Evolutionary conservation across 2,113 vertebrate genomes (phyloP), one percentile per base, ranked within the genome.

Genomic region (Garra rufa): DNA sequence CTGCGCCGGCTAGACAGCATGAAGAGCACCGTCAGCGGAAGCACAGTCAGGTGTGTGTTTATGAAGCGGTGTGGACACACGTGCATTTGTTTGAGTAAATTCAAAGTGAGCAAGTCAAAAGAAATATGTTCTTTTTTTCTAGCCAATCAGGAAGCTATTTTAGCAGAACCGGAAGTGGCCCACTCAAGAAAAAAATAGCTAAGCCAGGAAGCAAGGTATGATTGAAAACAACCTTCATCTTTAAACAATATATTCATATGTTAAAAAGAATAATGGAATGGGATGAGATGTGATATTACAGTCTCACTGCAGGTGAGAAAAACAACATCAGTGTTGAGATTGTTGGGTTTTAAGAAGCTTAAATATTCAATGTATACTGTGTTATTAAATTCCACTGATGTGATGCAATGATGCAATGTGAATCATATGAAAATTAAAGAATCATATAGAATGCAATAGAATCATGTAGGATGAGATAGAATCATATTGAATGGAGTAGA

Each of bases 101-200:
- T 55, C 34, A 15, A 24, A 76, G 41, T 73, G 21, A 76, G 2
- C 7, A 67, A 67, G 46, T 75, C 34, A 46, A 10, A 84, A 78
- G 4, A 57, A 30, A 59, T 34, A 50, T 55, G 67, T 85, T 90
- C 81, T 8, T 44, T 83, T 14, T 83, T 28, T 90, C 55, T 88
- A 99, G 98, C 90, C 96, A 97, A 87, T 94, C 97, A 0, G 97
- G 97, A 84, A 99, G 98, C 91, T 97, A 99, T 90, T 99, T 99
- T 91, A 99, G 98, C 94, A 94, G 98, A 10, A 95, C 97, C 0
- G 98, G 97, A 89, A 99, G 98, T 0, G 87, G 96, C 3, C 97
- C 97, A 11, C 93, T 95, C 83, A 98, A 96, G 93, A 99, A 98
- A 91, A 97, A 97, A 85, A 89, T 94, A 13, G 93, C 94, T 79